Percentiles rank a stretch among this genome's conserved stretches.
These are phyloP conservation scores for Abramis brama DNA, from an alignment of 2,113 vertebrate species.

Conservation along the genomic window DNA sequence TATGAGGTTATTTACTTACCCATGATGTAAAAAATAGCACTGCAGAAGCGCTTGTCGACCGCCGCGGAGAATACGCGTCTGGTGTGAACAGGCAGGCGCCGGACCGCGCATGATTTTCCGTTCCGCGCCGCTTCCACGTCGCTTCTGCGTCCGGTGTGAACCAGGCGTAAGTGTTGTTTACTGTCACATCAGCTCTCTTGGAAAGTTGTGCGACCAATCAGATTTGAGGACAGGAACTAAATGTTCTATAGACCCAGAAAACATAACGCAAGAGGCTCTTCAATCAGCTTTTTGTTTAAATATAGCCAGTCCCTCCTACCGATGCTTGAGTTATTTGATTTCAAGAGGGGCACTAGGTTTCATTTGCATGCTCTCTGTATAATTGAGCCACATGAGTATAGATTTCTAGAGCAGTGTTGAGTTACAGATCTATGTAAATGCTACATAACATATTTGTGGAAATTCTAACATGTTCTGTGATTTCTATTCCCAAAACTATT, in stretches of 20 bases:
- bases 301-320: slow-evolving; percentile 13
- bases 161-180: background rate
- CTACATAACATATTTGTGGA: slow-evolving; percentile 44
- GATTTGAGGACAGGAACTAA: background rate
- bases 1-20: no score
- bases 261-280: background rate
- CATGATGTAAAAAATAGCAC: no score
- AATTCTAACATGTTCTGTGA: slow-evolving; percentile 26
- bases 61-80: no score
- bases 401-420: slow-evolving; percentile 48
- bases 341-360: slow-evolving; percentile 7
- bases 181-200: background rate
- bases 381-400: slow-evolving; percentile 64
- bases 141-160: no score
- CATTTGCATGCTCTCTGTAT: slow-evolving; percentile 60
- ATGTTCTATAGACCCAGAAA: background rate
- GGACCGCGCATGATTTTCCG: no score
- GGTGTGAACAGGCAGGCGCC: no score
- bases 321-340: slow-evolving; percentile 35
- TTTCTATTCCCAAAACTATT: slow-evolving; percentile 53
- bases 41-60: no score
- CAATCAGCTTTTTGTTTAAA: slow-evolving; percentile 15
- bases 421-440: slow-evolving; percentile 37
- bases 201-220: background rate
- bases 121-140: no score